Base-by-base conservation (phyloP, 1,140 invertebrate genomes). In the Halesus radiatus region DNA sequence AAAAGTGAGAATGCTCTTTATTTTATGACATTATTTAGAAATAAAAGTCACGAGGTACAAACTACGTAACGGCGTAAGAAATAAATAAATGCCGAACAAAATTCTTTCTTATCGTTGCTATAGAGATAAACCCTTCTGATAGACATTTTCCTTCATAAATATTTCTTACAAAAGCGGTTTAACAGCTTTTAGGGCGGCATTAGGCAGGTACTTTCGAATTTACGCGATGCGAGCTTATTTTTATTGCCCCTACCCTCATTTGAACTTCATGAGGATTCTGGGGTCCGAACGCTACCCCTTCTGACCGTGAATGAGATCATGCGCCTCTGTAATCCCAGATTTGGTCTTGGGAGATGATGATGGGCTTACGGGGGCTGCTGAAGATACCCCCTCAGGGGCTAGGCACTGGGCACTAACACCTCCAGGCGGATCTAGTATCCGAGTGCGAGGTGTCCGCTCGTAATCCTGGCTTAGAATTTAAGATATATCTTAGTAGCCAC, bases 381-480 rank as follows among this genome's bases (percentile, higher is more conserved):
- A 62, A 54, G 16, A 20, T 16, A 23, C 16, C n/a, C 16, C 22
- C 56, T 13, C n/a, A n/a, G n/a, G n/a, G n/a, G n/a, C n/a, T n/a
- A n/a, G n/a, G n/a, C n/a, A n/a, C n/a, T 10, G 3, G n/a, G 29
- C 56, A 8, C 23, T 7, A 78, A 62, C 54, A 62, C 32, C 76
- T 64, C 53, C 64, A 29, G 54, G 58, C 23, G 29, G 72, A 75
- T 1, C 58, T 37, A 56, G 53, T 75, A 56, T 29, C 75, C 60
- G 68, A 80, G 45, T 76, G 79, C 80, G 78, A 79, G 74, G 74
- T 79, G 81, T 83, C 81, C 79, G 50, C 66, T 72, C 54, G 29
- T 83, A 83, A 83, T 78, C 78, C 81, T 6, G 32, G 79, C 79
- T 83, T 80, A 83, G 81, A 83, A 83, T 83, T 83, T 80, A 77